Base-by-base conservation (phyloP, 2,888 invertebrate species). In the Rotaria macrura region DNA sequence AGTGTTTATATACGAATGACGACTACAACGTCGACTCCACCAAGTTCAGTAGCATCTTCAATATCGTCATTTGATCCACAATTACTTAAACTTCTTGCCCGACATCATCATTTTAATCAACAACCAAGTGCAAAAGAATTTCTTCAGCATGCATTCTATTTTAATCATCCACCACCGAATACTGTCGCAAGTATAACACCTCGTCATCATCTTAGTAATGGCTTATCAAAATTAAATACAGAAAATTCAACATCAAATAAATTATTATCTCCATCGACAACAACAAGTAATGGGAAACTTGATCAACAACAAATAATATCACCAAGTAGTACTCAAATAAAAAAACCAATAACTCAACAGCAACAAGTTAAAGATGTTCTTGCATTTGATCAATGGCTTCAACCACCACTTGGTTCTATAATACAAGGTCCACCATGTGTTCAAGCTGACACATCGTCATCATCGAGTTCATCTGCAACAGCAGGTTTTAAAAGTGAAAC, bases 401-500 rank as follows among this genome's bases (percentile, higher is more conserved):
- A 79, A 43, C 79, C 79, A n/a, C 79, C 79, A 40, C 40, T 79
- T 12, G 79, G 79, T 79, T 40, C 79, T 25, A n/a, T 79, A 10
- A 79, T 79, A 40, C 79, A 79, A 43, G 79, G 79, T 25, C 79
- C 79, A 43, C 43, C 79, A 23, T 79, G 79, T n/a, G 20, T 79
- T n/a, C 79, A 40, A 79, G 43, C 79, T 43, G 79, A 79, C 17
- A 43, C 40, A 25, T 23, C 79, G 38, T 65, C 65, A 65, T 65
- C 65, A 38, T 25, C 54, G 25, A 54, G 23, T 54, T 54, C 54
- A 25, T 54, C 54, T 25, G 34, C 65, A 38, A 20, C 65, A 34
- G 65, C 34, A 43, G 79, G 79, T n/a, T 25, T 5, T 25, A 79
- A 79, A 79, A 20, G 40, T 79, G 79, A 79, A 25, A 79, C 79